These are phyloP conservation scores for Epinephelus moara DNA, from an alignment of 2,113 vertebrate genomes.

Conservation along the genomic window DNA sequence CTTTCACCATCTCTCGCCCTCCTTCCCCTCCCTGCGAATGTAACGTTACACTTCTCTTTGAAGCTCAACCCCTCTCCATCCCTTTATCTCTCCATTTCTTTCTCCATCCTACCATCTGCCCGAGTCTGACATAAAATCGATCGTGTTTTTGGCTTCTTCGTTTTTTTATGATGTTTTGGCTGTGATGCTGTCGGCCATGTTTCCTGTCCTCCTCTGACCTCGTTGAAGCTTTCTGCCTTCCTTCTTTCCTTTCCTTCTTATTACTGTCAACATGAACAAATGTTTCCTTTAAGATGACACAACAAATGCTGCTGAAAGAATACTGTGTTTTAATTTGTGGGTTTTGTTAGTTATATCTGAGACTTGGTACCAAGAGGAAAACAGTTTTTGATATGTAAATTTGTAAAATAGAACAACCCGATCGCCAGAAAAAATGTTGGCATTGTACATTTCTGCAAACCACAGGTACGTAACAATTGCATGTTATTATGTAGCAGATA, in stretches of 20 bases:
- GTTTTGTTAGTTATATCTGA: no score
- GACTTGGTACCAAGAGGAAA: no score
- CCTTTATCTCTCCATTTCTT: neutral
- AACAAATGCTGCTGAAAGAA: neutral
- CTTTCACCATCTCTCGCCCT: neutral
- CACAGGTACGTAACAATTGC: no score
- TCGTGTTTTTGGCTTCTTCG: constrained; percentile 5
- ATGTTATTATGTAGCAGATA: no score
- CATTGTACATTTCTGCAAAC: no score
- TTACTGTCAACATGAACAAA: neutral
- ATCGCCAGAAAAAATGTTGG: no score
- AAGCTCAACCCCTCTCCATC: constrained; percentile 9
- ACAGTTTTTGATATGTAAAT: no score
- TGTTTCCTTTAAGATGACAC: no score
- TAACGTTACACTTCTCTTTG: constrained; percentile 17
- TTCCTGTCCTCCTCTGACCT: constrained; percentile 37
- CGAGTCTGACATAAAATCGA: constrained; percentile 47
- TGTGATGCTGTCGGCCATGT: constrained; percentile 25
- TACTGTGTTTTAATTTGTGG: neutral
- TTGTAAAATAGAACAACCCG: no score
- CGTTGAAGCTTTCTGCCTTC: neutral
- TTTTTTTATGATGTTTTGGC: constrained; percentile 18
- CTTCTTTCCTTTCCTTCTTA: neutral
- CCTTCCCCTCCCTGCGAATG: constrained; percentile 2
- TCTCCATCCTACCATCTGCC: constrained; percentile 49